A percentile compares a stretch with the other conserved stretches of the same genome.
phyloP scores from a whole-genome alignment of 2,888 invertebrate genomes.

The Chrysina gloriosa region DNA sequence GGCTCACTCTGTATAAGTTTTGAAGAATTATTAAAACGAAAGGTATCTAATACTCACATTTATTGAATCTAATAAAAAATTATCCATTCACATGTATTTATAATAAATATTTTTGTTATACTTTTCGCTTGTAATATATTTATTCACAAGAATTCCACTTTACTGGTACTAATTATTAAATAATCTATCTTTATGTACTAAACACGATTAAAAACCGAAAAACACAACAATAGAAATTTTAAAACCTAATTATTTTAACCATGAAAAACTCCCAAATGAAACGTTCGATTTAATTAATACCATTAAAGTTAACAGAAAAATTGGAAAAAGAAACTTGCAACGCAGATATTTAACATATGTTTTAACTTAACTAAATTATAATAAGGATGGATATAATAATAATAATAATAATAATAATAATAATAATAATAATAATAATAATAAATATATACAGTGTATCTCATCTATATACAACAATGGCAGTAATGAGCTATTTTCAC shows the following conservation, averaged over 20 bases:
- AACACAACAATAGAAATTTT: conserved; percentile 30
- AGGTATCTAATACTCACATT: conserved; percentile 47
- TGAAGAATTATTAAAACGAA: conserved; percentile 16
- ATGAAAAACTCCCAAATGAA: conserved; percentile 2
- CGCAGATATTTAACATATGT: conserved; percentile 27
- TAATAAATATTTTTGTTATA: conserved; percentile 51
- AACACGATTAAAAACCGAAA: conserved; percentile 30
- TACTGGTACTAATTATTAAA: conserved; percentile 45
- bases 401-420: conserved; percentile 4
- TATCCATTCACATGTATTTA: conserved; percentile 48
- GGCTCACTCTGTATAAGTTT: too few relatives aligned
- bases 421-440: too few relatives aligned
- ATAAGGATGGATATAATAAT: conserved; percentile 19
- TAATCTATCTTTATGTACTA: conserved; percentile 27
- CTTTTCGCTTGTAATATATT: conserved; percentile 46
- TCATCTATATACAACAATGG: conserved; percentile 44
- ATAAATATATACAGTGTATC: conserved; percentile 42
- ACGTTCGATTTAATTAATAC: conserved; percentile 42
- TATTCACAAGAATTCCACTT: conserved; percentile 41
- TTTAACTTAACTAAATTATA: conserved; percentile 26
- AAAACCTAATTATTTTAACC: conserved; percentile 18
- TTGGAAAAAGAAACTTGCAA: not conserved
- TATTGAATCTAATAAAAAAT: conserved; percentile 52
- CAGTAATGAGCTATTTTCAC: conserved; percentile 47
- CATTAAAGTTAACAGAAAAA: conserved; percentile 42